Evolutionary conservation across 2,113 vertebrate species (phyloP).

Genomic region (Fregata magnificens): DNA sequence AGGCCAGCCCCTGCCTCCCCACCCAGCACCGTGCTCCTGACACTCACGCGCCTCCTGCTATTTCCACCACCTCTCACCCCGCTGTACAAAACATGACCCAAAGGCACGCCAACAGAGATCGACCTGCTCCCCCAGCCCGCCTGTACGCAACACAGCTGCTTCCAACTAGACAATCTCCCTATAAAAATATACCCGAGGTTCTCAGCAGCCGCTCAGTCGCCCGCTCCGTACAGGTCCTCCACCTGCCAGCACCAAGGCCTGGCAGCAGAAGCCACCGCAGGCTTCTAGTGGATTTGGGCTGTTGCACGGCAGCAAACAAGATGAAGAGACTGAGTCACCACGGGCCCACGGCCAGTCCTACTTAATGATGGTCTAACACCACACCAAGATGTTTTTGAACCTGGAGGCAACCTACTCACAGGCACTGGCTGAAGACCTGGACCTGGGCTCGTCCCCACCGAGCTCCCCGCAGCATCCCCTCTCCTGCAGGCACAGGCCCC

Average conservation of each 20-base stretch:
- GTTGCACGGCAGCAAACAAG: not conserved
- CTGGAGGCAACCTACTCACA: not conserved
- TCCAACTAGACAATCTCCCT: not conserved
- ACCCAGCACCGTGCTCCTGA: rapidly evolving
- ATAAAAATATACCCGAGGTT: not conserved
- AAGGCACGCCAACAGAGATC: not conserved
- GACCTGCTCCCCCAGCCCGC: not conserved
- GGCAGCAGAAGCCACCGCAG: not conserved
- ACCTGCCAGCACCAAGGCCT: not conserved
- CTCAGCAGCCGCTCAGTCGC: rapidly evolving
- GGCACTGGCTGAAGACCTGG: not conserved
- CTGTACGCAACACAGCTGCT: not conserved
- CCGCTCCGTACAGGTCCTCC: rapidly evolving
- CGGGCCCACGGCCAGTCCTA: rapidly evolving
- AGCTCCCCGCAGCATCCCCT: not conserved
- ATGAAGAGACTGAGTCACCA: not conserved
- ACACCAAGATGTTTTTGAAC: not conserved
- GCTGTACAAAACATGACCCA: rapidly evolving
- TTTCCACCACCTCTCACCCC: not conserved
- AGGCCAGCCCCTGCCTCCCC: not conserved
- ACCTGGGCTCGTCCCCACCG: rapidly evolving
- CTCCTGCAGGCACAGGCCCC: not conserved
- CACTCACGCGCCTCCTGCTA: rapidly evolving
- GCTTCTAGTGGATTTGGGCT: not conserved
- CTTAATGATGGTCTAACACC: not conserved